Evolutionary conservation across 2,797 vertebrate genomes (phyloP).

Genomic region (Bradypodion pumilum): DNA sequence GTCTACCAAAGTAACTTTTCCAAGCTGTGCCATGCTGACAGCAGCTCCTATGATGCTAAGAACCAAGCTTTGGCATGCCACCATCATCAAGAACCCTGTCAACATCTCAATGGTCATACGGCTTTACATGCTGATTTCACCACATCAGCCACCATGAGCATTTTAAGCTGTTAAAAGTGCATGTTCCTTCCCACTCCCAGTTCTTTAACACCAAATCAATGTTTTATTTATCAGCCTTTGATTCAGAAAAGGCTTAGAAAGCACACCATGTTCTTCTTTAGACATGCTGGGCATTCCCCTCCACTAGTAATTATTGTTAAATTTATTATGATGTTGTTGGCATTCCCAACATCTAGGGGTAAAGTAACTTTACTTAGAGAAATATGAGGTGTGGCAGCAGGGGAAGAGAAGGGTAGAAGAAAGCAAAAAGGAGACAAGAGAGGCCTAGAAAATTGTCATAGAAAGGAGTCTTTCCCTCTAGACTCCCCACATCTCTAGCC

Average conservation of each 20-base stretch:
- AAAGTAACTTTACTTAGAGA: conserved; percentile 46
- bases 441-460: conserved; percentile 1
- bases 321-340: fast-evolving
- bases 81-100: conserved; percentile 56
- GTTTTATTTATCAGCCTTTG: conserved; percentile 73
- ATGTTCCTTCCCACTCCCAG: conserved; percentile 41
- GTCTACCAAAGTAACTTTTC: no score
- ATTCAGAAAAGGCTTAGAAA: conserved; percentile 62
- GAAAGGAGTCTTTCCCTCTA: not conserved
- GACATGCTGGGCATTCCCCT: not conserved
- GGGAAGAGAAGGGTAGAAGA: fast-evolving
- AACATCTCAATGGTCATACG: conserved; percentile 57
- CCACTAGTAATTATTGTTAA: no score
- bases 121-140: conserved; percentile 64
- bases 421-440: not conserved
- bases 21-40: not conserved
- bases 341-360: conserved; percentile 28
- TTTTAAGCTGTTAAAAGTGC: conserved; percentile 73
- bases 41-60: conserved; percentile 29
- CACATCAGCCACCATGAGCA: conserved; percentile 64
- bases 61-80: conserved; percentile 48
- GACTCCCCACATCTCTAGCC: not conserved
- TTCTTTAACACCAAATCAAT: conserved; percentile 61
- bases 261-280: conserved; percentile 49
- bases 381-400: not conserved